A percentile compares a stretch with the other conserved stretches of the same genome.
Evolutionary conservation across 2,888 invertebrate genomes (phyloP).

Genomic region (Trichogramma evanescens): DNA sequence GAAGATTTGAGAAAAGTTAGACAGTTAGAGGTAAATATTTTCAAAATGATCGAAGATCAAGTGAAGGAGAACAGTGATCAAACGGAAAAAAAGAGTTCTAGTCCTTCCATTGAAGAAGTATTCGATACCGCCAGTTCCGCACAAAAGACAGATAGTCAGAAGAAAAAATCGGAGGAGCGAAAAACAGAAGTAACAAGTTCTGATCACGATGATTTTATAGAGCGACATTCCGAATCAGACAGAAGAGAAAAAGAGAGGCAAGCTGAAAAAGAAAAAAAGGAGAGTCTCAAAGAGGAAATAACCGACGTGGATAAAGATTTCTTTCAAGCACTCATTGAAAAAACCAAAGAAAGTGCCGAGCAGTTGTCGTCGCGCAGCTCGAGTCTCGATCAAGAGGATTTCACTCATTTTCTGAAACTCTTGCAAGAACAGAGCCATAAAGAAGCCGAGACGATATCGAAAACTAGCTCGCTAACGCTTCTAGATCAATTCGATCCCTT

Average conservation of each 20-base stretch:
- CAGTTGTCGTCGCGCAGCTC: slow-evolving; percentile 40
- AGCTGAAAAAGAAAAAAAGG: slow-evolving; percentile 29
- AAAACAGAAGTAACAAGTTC: slow-evolving; percentile 41
- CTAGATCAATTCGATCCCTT: slow-evolving; percentile 20
- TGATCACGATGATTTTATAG: slow-evolving; percentile 42
- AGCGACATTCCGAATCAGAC: slow-evolving; percentile 38
- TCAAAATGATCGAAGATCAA: slow-evolving; percentile 40
- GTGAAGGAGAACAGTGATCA: slow-evolving; percentile 34
- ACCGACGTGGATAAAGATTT: slow-evolving; percentile 44
- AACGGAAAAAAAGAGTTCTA: slow-evolving; percentile 31
- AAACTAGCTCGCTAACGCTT: slow-evolving; percentile 4
- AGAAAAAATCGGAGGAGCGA: slow-evolving; percentile 38
- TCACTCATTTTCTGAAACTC: slow-evolving; percentile 40
- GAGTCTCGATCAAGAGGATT: slow-evolving; percentile 43
- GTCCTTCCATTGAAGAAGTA: slow-evolving; percentile 31
- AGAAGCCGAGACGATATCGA: neutral
- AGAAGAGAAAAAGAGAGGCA: slow-evolving; percentile 31
- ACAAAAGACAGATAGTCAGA: slow-evolving; percentile 36
- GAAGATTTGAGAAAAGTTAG: slow-evolving; percentile 28
- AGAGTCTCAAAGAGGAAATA: slow-evolving; percentile 40
- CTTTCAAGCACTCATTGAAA: slow-evolving; percentile 37
- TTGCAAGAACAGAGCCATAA: slow-evolving; percentile 36
- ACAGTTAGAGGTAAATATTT: slow-evolving; percentile 39
- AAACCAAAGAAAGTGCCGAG: slow-evolving; percentile 35
- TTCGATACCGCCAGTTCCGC: slow-evolving; percentile 32